Evolutionary conservation across 2,113 vertebrate genomes (phyloP), one percentile per base, ranked within the genome.

Genomic region (Oreochromis spilurus): DNA sequence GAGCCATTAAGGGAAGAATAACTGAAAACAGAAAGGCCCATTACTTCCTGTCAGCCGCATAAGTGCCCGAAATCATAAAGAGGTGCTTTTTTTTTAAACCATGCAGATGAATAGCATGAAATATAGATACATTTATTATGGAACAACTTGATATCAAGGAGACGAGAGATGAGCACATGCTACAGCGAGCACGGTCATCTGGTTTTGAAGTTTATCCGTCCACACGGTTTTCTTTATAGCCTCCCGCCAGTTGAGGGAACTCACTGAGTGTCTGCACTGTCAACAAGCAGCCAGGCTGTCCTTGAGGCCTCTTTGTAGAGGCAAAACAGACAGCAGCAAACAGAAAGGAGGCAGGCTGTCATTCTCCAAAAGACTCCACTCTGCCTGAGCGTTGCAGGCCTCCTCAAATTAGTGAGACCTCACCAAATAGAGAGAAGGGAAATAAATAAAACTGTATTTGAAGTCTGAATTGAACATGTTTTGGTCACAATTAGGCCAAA

Each of bases 1-100:
- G 88, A 87, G 87, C 88, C 89, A 89, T 91, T 88, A 91, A 67
- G 83, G 45, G 8, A 90, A 88, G 45, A 93, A 84, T 52, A 82
- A 82, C 43, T 82, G 83, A 83, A 45, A 88, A 78, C 60, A 60
- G 70, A 89, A 84, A 87, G 82, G 14, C 84, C 79, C 62, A 7
- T 84, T 92, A 79, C 83, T 75, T 77, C 72, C 29, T 70, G 82
- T 79, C 52, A 70, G 67, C 62, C 72, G 38, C 65, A 82, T 21
- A 24, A 77, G 55, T 82, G 83, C 78, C 52, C 8, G 55, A 53
- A 50, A 85, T 82, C 54, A 67, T 19, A 53, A 48, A 60, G 52
- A 78, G 21, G 45, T 52, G 72, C 17, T 77, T 77, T 77, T 50
- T 53, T 60, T 67, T 65, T 38, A 8, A 67, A 52, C 45, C 72